phyloP scores from a whole-genome alignment of 2,113 vertebrate genomes.

The Colossoma macropomum region DNA sequence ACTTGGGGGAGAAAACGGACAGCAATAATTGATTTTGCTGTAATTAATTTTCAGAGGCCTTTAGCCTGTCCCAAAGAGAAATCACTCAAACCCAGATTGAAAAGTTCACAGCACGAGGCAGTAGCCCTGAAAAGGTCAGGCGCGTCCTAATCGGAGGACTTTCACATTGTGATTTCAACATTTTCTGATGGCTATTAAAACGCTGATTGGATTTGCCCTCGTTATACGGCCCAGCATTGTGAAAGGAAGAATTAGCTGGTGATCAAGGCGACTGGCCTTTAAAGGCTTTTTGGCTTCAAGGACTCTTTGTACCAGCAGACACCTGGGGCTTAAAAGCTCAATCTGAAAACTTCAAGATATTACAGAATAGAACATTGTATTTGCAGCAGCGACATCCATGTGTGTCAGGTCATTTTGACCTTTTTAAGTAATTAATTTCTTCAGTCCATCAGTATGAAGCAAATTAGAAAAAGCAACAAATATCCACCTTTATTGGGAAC shows the following conservation, averaged over 20 bases:
- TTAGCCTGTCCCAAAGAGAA: conserved; percentile 25
- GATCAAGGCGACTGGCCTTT: neutral
- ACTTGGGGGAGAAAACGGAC: neutral
- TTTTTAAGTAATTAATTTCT: too few relatives aligned
- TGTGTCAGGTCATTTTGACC: neutral
- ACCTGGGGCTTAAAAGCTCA: neutral
- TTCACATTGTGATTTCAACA: neutral
- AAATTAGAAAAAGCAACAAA: too few relatives aligned
- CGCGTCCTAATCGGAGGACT: conserved; percentile 3
- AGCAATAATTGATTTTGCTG: conserved; percentile 18
- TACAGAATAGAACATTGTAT: neutral
- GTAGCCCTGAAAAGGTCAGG: conserved; percentile 38
- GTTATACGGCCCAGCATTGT: neutral
- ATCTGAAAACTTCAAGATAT: neutral
- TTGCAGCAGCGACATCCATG: neutral
- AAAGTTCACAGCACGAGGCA: conserved; percentile 31
- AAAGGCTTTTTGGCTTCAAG: neutral
- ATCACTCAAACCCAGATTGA: conserved; percentile 26
- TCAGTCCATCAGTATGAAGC: too few relatives aligned
- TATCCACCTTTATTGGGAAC: too few relatives aligned
- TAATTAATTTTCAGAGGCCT: conserved; percentile 43
- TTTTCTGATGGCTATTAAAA: conserved; percentile 9
- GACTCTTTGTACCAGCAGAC: neutral
- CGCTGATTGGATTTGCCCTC: conserved; percentile 2
- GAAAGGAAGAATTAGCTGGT: neutral